Conservation (phyloP, 2,888 invertebrate genomes). For the Melinopterus prodromus region DNA sequence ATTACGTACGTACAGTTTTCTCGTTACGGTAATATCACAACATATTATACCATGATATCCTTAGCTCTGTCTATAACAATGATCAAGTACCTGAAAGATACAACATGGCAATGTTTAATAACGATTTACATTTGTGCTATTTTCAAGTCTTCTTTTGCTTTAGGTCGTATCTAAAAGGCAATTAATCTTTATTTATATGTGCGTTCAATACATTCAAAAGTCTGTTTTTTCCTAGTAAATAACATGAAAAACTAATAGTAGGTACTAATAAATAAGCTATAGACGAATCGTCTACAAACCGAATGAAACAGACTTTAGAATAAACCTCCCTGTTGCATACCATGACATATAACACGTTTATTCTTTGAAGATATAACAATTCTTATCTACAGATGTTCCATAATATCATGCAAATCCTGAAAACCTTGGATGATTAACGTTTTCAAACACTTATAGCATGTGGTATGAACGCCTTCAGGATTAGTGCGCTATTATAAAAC, state of each 20-base stretch:
- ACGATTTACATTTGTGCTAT: no score
- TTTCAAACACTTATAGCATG: no score
- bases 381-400: slow-evolving; percentile 10
- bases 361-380: not conserved
- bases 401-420: slow-evolving; percentile 16
- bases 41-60: slow-evolving; percentile 13
- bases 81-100: no score
- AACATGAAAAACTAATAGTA: not conserved
- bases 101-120: no score
- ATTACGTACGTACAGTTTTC: not conserved
- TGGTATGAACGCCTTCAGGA: not conserved
- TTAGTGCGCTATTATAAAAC: not conserved
- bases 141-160: no score
- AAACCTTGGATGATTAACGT: not conserved
- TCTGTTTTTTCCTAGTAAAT: not conserved
- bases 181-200: no score
- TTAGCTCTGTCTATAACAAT: not conserved
- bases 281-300: no score
- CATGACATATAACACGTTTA: slow-evolving; percentile 4
- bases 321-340: not conserved
- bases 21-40: slow-evolving; percentile 17
- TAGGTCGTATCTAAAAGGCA: no score
- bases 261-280: no score
- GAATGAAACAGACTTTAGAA: not conserved
- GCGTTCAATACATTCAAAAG: not conserved